A percentile compares a stretch with the other conserved stretches of the same genome.
These are phyloP conservation scores for Catocala sponsa DNA, from an alignment of 2,888 invertebrate species.

Conservation along the genomic window DNA sequence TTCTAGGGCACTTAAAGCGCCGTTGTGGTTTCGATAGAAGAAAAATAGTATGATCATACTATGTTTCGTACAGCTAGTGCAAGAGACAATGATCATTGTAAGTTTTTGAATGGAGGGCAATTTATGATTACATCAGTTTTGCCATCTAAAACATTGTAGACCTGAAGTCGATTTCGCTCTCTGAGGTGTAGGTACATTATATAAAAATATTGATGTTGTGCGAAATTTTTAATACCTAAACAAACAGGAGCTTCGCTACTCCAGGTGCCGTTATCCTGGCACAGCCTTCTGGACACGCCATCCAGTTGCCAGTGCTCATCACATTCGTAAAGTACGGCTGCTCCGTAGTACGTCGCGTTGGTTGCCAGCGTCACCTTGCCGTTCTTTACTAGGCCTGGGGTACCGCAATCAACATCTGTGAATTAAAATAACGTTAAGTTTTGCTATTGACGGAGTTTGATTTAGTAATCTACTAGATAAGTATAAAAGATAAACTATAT, in stretches of 20 bases:
- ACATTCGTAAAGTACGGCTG: conserved; percentile 95
- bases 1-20: no score
- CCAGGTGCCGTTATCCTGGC: conserved; percentile 97
- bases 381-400: conserved; percentile 91
- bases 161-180: no score
- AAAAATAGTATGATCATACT: no score
- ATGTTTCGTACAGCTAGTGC: no score
- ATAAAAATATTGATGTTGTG: background rate
- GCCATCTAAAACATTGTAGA: no score
- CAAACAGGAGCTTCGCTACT: conserved; percentile 95
- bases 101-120: no score
- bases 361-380: conserved; percentile 94
- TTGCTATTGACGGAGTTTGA: background rate
- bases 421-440: background rate
- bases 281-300: conserved; percentile 94
- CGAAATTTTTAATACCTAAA: conserved; percentile 85
- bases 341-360: conserved; percentile 96
- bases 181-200: no score
- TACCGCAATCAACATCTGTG: conserved; percentile 95
- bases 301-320: conserved; percentile 93
- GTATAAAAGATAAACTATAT: no score
- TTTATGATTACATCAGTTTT: no score
- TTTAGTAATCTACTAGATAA: no score
- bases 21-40: no score
- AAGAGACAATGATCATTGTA: no score